A percentile compares a stretch with the other conserved stretches of the same genome.
Conservation (phyloP, 2,888 invertebrate genomes). For the Melieria omissa region DNA sequence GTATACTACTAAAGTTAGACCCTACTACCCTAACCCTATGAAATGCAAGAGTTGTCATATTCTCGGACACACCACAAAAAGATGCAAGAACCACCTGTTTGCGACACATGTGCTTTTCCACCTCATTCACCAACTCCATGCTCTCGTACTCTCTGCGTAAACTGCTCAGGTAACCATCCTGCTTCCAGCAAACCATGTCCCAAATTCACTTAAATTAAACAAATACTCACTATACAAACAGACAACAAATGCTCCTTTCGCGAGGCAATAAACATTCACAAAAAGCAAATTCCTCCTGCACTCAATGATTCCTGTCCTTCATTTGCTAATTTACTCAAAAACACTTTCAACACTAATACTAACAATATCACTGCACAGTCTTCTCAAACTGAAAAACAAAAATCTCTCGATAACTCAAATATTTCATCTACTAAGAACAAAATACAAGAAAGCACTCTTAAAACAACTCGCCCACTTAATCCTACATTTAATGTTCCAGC, state of each 20-base stretch:
- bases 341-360: too few species aligned
- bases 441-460: too few species aligned
- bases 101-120: slow-evolving; percentile 9
- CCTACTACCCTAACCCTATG: slow-evolving; percentile 24
- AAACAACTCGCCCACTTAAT: too few species aligned
- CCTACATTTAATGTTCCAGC: too few species aligned
- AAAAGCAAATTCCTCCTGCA: too few species aligned
- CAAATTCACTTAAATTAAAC: slow-evolving; percentile 25
- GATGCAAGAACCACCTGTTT: slow-evolving; percentile 9
- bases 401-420: too few species aligned
- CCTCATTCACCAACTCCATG: slow-evolving; percentile 5
- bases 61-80: slow-evolving; percentile 14
- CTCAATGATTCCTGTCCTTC: too few species aligned
- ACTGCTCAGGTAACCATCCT: background rate
- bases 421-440: too few species aligned
- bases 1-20: slow-evolving; percentile 2
- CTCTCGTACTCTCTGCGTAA: slow-evolving; percentile 10
- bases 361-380: too few species aligned
- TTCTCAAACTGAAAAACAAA: too few species aligned
- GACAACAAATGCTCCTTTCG: background rate
- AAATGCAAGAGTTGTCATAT: slow-evolving; percentile 24
- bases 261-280: too few species aligned
- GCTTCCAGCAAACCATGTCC: slow-evolving; percentile 52
- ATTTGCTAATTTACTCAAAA: too few species aligned
- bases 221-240: slow-evolving; percentile 9